These are phyloP conservation scores for Agrilus biguttatus DNA, from an alignment of 2,888 invertebrate genomes.

Conservation along the genomic window DNA sequence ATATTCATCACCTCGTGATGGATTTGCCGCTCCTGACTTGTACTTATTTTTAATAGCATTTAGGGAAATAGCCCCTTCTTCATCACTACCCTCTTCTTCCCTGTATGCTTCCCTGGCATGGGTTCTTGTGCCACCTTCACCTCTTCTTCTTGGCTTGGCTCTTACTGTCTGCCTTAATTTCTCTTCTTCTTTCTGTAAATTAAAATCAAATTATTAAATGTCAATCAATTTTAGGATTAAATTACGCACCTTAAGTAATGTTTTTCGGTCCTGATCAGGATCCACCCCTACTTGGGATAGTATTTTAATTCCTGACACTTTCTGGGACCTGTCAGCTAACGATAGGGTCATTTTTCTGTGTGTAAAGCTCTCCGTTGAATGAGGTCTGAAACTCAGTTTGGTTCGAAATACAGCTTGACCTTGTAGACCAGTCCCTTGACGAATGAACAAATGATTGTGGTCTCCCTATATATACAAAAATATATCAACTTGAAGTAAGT, in stretches of 20 bases:
- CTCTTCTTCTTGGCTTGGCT: conserved; percentile 32
- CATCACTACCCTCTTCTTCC: conserved; percentile 81
- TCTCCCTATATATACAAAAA: conserved; percentile 51
- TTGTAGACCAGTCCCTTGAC: conserved; percentile 95
- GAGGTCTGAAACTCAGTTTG: conserved; percentile 93
- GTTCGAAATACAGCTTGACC: conserved; percentile 96
- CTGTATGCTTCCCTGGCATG: conserved; percentile 35
- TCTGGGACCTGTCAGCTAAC: conserved; percentile 85
- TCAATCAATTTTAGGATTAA: background rate
- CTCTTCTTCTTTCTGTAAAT: conserved; percentile 83
- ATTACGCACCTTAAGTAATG: conserved; percentile 66
- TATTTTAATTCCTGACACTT: conserved; percentile 90
- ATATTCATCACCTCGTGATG: conserved; percentile 26
- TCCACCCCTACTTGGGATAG: conserved; percentile 86
- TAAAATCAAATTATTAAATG: conserved; percentile 2
- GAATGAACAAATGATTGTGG: conserved; percentile 93
- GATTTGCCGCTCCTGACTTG: conserved; percentile 41
- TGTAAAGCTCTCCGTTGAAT: conserved; percentile 97
- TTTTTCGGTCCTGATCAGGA: conserved; percentile 84
- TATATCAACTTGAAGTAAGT: conserved; percentile 3
- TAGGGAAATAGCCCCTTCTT: conserved; percentile 83
- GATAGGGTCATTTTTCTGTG: conserved; percentile 98
- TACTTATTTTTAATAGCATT: conserved; percentile 91
- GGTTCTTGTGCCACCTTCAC: conserved; percentile 22
- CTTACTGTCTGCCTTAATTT: conserved; percentile 79